Evolutionary conservation across 2,113 vertebrate genomes (phyloP).

Genomic region (Paramormyrops kingsleyae): DNA sequence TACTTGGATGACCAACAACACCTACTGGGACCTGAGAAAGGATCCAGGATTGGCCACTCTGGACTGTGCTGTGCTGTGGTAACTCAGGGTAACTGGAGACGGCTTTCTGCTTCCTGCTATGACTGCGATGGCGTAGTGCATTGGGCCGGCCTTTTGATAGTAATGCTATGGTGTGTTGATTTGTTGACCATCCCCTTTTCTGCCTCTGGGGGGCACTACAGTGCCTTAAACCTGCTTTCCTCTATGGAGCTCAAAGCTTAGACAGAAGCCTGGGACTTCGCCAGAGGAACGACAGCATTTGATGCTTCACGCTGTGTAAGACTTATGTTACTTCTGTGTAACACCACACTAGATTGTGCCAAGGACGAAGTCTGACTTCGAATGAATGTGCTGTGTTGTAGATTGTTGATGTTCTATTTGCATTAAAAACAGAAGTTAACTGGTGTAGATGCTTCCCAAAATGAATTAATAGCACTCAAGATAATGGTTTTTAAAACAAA

Average conservation of each 20-base stretch:
- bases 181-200: neutral
- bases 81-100: conserved; percentile 38
- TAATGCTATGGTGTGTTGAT: neutral
- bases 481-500: neutral
- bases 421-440: neutral
- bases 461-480: neutral
- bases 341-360: neutral
- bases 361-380: neutral
- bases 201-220: neutral
- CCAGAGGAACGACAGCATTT: neutral
- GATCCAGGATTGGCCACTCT: conserved; percentile 81
- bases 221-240: neutral
- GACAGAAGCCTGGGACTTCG: neutral
- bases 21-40: conserved; percentile 80
- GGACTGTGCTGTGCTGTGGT: conserved; percentile 86
- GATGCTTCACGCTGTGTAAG: neutral
- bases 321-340: neutral
- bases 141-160: neutral
- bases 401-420: neutral
- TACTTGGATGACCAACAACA: conserved; percentile 82
- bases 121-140: neutral
- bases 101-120: neutral
- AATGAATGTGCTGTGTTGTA: neutral
- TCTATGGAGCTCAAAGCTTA: neutral
- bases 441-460: neutral